These are phyloP conservation scores for Fulmarus glacialis DNA, from an alignment of 2,113 vertebrate species.

Conservation along the genomic window DNA sequence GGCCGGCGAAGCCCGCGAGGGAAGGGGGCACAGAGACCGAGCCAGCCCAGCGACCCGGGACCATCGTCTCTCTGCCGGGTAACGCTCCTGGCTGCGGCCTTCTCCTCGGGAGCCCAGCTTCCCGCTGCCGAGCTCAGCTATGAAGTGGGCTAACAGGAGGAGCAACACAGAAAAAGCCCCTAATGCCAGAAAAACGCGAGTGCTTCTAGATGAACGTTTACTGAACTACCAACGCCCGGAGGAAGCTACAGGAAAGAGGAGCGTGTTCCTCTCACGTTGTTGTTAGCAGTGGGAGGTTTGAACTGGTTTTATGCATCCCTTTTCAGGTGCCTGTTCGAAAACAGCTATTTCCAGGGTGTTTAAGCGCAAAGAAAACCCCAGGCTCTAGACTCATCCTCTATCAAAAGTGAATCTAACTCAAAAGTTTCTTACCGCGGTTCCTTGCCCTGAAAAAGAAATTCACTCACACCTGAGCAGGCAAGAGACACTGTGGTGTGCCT, in stretches of 20 bases:
- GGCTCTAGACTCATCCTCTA: fast-evolving
- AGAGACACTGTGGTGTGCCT: background rate
- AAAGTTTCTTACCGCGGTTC: background rate
- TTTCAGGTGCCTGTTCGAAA: too few relatives aligned
- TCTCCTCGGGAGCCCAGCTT: background rate
- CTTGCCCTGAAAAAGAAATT: background rate
- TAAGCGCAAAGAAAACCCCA: background rate
- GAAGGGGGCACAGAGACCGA: background rate
- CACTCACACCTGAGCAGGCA: background rate
- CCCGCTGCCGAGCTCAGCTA: too few relatives aligned
- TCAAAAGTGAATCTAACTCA: fast-evolving
- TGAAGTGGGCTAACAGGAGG: fast-evolving
- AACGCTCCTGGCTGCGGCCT: background rate
- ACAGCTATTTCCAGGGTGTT: background rate
- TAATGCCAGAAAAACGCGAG: fast-evolving
- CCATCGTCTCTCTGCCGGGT: too few relatives aligned
- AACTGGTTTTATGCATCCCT: fast-evolving
- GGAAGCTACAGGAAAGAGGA: too few relatives aligned
- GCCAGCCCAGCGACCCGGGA: background rate
- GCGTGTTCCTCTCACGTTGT: fast-evolving
- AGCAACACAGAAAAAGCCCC: background rate
- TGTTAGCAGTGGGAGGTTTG: fast-evolving
- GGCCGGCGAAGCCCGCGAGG: background rate
- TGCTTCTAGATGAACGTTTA: fast-evolving
- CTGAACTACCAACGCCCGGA: fast-evolving